Percentiles rank a stretch among this genome's conserved stretches.
Conservation (phyloP, 2,113 vertebrate species). For the Strigops habroptila region DNA sequence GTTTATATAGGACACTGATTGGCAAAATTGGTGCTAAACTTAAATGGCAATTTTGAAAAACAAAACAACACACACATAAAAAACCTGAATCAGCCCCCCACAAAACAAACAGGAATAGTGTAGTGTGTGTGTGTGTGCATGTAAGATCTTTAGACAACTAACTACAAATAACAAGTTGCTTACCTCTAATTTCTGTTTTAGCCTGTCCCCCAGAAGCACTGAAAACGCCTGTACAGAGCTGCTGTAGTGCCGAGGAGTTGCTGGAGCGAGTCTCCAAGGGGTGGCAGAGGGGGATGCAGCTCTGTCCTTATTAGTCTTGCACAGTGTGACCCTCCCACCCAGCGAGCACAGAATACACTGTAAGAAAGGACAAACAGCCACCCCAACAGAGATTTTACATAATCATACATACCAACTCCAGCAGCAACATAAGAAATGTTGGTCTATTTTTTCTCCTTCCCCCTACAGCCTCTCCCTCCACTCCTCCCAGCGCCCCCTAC, state of each 20-base stretch:
- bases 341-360: slow-evolving; percentile 78
- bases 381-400: slow-evolving; percentile 7
- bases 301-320: slow-evolving; percentile 95
- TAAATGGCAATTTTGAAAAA: background rate
- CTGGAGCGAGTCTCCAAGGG: slow-evolving; percentile 66
- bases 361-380: slow-evolving; percentile 69
- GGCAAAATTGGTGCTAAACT: background rate
- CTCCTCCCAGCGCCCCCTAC: too few species aligned
- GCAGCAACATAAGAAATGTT: background rate
- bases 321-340: slow-evolving; percentile 95
- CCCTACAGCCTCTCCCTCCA: background rate
- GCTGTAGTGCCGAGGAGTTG: slow-evolving; percentile 61
- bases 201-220: slow-evolving; percentile 48
- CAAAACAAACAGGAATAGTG: background rate
- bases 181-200: slow-evolving; percentile 65
- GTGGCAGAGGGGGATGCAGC: slow-evolving; percentile 79
- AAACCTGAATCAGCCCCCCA: background rate
- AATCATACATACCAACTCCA: background rate
- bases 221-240: slow-evolving; percentile 50
- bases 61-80: background rate
- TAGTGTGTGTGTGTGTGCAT: rapidly evolving
- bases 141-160: background rate
- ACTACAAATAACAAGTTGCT: slow-evolving; percentile 35
- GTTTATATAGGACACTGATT: background rate
- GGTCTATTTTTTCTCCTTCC: background rate